Evolutionary conservation across 2,797 vertebrate genomes (phyloP).

Genomic region (Chloroceryle amazona): DNA sequence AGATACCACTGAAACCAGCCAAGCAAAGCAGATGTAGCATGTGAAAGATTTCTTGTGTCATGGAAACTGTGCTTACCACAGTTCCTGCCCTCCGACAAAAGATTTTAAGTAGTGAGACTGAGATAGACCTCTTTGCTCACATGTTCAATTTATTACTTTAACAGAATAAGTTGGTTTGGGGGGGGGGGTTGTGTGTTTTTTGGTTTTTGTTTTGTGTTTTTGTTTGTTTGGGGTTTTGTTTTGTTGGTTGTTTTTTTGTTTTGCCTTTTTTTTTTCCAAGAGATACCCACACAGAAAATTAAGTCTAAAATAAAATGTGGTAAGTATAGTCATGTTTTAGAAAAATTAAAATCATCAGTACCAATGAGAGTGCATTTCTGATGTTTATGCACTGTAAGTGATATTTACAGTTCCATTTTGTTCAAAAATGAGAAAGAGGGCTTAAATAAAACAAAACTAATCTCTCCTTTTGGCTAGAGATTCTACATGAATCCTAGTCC

Average conservation of each 20-base stretch:
- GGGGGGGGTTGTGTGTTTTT: too few species aligned
- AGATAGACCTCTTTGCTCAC: background rate
- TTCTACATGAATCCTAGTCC: background rate
- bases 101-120: background rate
- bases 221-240: too few species aligned
- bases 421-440: conserved; percentile 41
- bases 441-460: conserved; percentile 43
- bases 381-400: background rate
- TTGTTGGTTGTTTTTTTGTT: too few species aligned
- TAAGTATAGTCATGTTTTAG: background rate
- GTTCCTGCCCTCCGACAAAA: background rate
- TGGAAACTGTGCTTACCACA: background rate
- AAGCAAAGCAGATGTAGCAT: background rate
- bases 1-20: accelerated
- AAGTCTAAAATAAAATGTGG: background rate
- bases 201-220: too few species aligned
- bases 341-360: background rate
- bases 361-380: background rate
- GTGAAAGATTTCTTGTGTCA: background rate
- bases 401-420: conserved; percentile 41
- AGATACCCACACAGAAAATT: background rate
- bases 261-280: background rate
- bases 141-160: background rate
- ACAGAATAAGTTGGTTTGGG: background rate
- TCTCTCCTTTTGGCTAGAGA: conserved; percentile 46